Conservation (phyloP, 2,797 vertebrate genomes). For the Rhadinocentrus ornatus region DNA sequence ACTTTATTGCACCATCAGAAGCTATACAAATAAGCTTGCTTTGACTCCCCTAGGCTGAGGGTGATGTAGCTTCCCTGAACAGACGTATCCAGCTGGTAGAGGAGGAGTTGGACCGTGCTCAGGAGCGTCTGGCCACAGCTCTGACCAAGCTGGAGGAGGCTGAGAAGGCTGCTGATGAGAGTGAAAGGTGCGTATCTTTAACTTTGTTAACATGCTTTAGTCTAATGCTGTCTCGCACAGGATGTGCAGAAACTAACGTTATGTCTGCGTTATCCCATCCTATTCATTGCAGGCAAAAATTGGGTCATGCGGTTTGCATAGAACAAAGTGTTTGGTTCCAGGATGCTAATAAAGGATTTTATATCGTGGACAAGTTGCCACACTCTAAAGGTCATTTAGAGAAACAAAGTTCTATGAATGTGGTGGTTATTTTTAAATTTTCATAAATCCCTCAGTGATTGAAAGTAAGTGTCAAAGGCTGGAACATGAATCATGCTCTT, state of each 20-base stretch:
- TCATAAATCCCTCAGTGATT: too few relatives aligned
- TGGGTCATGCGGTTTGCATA: too few relatives aligned
- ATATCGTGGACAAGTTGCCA: too few relatives aligned
- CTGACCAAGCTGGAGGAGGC: conserved; percentile 99
- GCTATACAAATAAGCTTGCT: neutral
- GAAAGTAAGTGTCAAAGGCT: neutral
- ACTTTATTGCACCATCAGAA: neutral
- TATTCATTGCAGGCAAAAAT: too few relatives aligned
- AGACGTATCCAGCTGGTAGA: conserved; percentile 99
- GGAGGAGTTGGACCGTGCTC: conserved; percentile 98
- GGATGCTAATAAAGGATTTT: too few relatives aligned
- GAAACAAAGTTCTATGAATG: too few relatives aligned
- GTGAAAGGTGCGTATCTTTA: conserved; percentile 89
- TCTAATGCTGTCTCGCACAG: neutral
- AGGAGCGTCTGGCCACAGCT: conserved; percentile 97
- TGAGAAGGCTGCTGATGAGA: conserved; percentile 99
- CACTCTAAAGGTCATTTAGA: neutral
- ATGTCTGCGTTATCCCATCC: too few relatives aligned
- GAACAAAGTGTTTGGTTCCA: too few relatives aligned
- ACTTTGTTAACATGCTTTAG: neutral
- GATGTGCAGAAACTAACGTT: too few relatives aligned
- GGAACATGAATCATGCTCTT: neutral
- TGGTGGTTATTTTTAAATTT: too few relatives aligned
- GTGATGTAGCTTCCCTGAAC: conserved; percentile 97
- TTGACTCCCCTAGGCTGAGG: conserved; percentile 88